Base-by-base conservation (phyloP, 2,888 invertebrate genomes). In the Elysia crispata region DNA sequence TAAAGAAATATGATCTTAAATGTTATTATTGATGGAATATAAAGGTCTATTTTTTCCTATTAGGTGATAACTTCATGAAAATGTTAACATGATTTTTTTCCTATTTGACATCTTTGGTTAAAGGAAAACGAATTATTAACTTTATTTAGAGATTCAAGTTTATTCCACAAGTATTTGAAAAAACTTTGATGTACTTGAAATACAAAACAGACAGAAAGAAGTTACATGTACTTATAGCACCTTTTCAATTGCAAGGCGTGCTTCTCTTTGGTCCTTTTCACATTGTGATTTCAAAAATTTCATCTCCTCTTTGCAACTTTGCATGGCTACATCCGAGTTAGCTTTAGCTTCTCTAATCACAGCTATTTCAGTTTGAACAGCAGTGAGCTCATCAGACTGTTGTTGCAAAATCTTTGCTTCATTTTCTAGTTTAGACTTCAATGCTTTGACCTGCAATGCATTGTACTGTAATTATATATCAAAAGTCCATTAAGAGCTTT, bases 371-470 rank as follows among this genome's bases (percentile, higher is more conserved):
- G 15, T 25, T 23, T 64, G 20, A n/a, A 76, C n/a, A 5, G 18
- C 66, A 23, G 11, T 20, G 77, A 86, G 82, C 66, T 86, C 82
- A 41, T 83, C 66, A 57, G 84, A 83, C 50, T 81, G 81, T 20
- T 82, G 80, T 62, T 81, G 80, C 1, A 83, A 75, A 23, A 76
- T 76, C 20, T 82, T 76, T 30, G 78, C 77, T 28, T 86, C 77
- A 54, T 77, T 77, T 23, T 86, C 83, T 31, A 85, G 66, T 54
- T 85, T 82, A 23, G n/a, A 70, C 70, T 84, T 82, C 23, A 84
- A 77, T 33, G 54, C n/a, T 70, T 82, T 77, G 31, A 82, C 25
- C 82, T 82, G 64, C 15, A 49, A 11, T 41, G 11, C 3, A 41
- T 41, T 41, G n/a, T n/a, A n/a, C n/a, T n/a, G n/a, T n/a, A n/a